Percentiles rank a stretch among this genome's conserved stretches.
phyloP scores from a whole-genome alignment of 2,113 vertebrate species.

The Chamaea fasciata region DNA sequence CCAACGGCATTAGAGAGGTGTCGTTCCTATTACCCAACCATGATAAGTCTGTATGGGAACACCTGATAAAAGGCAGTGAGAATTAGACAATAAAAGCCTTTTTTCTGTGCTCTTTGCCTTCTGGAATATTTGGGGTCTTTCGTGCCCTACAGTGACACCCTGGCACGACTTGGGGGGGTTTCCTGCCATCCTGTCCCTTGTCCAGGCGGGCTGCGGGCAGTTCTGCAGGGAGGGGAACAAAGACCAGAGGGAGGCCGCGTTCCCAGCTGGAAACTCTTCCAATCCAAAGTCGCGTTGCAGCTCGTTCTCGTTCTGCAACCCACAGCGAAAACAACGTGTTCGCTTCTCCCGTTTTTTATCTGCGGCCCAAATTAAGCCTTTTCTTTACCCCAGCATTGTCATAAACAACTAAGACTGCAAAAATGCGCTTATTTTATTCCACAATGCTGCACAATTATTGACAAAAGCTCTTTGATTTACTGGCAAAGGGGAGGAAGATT shows the following conservation, averaged over 20 bases:
- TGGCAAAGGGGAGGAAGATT: neutral
- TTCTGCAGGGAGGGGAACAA: neutral
- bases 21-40: too few relatives aligned
- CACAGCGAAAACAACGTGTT: neutral
- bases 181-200: neutral
- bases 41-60: too few relatives aligned
- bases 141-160: neutral
- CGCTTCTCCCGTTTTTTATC: neutral
- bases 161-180: neutral
- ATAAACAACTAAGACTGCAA: neutral
- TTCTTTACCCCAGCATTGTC: neutral
- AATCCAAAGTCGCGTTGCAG: rapidly evolving
- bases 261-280: neutral
- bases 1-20: too few relatives aligned
- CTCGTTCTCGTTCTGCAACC: neutral
- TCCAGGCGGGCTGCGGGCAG: neutral
- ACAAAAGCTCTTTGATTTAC: conserved; percentile 32
- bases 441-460: neutral
- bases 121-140: too few relatives aligned
- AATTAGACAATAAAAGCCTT: too few relatives aligned
- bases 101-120: too few relatives aligned
- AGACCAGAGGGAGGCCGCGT: neutral
- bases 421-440: neutral
- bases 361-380: neutral
- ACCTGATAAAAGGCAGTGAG: too few relatives aligned